Conservation (phyloP, 1,140 invertebrate species). For the Drosophila baimaii region DNA sequence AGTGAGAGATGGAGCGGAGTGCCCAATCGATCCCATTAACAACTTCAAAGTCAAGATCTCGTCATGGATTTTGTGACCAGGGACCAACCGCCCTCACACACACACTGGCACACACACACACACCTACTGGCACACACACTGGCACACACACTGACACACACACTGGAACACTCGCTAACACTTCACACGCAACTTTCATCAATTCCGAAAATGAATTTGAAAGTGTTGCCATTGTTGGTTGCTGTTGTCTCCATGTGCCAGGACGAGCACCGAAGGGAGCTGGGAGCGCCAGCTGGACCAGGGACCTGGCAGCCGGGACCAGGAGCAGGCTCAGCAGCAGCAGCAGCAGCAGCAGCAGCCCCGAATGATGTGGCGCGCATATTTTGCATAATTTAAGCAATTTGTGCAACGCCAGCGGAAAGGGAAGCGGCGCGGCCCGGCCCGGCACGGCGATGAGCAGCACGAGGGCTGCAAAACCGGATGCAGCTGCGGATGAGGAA, state of each 20-base stretch:
- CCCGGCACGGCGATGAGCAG: background rate
- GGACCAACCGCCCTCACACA: background rate
- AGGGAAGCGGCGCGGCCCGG: slow-evolving; percentile 18
- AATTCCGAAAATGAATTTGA: slow-evolving; percentile 81
- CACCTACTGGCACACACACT: slow-evolving; percentile 3
- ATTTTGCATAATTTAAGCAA: slow-evolving; percentile 83
- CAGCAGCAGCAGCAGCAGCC: slow-evolving; percentile 15
- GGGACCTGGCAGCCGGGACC: background rate
- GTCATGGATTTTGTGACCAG: slow-evolving; percentile 56
- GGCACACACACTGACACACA: slow-evolving; percentile 12
- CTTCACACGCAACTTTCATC: slow-evolving; percentile 64
- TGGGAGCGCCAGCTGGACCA: background rate
- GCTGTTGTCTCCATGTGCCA: slow-evolving; percentile 33
- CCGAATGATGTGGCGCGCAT: slow-evolving; percentile 75
- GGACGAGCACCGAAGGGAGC: slow-evolving; percentile 22
- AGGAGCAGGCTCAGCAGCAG: slow-evolving; percentile 15
- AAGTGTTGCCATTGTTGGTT: slow-evolving; percentile 69
- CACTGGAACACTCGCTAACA: slow-evolving; percentile 11
- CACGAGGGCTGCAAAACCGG: too few species aligned
- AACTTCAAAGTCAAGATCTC: slow-evolving; percentile 70
- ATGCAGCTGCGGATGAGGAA: background rate
- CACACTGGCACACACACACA: background rate
- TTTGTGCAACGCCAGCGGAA: slow-evolving; percentile 72
- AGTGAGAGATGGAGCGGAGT: slow-evolving; percentile 6
- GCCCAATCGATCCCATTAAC: slow-evolving; percentile 69